These are phyloP conservation scores for Pelvicachromis taeniatus DNA, from an alignment of 2,113 vertebrate species.

Conservation along the genomic window DNA sequence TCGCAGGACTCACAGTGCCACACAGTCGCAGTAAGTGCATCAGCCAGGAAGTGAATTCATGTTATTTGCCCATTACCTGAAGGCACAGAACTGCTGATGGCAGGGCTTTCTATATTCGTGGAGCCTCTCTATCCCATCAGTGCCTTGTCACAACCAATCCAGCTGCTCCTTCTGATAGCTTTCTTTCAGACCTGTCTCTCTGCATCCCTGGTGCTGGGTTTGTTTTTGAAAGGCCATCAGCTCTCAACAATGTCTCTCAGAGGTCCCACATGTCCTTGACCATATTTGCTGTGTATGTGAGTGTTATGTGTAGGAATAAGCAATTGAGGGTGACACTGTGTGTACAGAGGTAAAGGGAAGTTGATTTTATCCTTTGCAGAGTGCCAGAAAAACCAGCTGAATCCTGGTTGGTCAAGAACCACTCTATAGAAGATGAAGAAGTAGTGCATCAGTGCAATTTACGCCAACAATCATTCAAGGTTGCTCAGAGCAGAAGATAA, in stretches of 20 bases:
- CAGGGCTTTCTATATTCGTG: conserved; percentile 33
- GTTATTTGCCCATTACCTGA: conserved; percentile 53
- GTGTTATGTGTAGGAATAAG: conserved; percentile 23
- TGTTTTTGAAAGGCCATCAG: conserved; percentile 35
- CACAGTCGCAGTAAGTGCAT: conserved; percentile 20
- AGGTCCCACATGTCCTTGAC: conserved; percentile 46
- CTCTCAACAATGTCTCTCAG: conserved; percentile 20
- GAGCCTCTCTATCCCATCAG: conserved; percentile 44
- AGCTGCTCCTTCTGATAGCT: conserved; percentile 57
- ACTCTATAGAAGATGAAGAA: not conserved
- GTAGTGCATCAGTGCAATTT: not conserved
- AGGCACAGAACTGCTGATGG: conserved; percentile 60
- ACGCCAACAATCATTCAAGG: conserved; percentile 27
- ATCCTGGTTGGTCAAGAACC: not conserved
- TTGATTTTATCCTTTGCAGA: conserved; percentile 3
- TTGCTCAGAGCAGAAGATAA: conserved; percentile 10
- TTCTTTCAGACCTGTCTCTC: conserved; percentile 34
- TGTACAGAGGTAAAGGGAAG: not conserved
- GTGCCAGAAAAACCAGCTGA: not conserved
- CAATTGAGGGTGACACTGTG: conserved; percentile 30
- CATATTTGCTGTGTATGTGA: conserved; percentile 3
- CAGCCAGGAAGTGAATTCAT: conserved; percentile 29
- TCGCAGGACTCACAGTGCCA: conserved; percentile 22
- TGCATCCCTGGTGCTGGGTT: not conserved
- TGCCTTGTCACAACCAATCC: conserved; percentile 52